Evolutionary conservation across 2,888 invertebrate genomes (phyloP).

Genomic region (Cheiracanthium punctorium): DNA sequence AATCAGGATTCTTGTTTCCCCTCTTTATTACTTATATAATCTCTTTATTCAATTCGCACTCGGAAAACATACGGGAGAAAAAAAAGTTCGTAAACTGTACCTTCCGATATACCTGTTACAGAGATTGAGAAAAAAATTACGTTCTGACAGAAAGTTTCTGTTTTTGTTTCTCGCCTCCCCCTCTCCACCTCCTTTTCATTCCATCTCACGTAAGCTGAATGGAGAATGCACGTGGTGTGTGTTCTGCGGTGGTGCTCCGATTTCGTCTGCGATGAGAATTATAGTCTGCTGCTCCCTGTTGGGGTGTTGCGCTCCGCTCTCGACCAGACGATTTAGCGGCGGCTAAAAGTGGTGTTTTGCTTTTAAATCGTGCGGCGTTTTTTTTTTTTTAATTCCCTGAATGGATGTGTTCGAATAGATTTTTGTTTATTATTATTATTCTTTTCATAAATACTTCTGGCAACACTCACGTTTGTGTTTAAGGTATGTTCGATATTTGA

Average conservation of each 20-base stretch:
- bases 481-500: conserved; percentile 46
- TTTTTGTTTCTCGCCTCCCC: background rate
- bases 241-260: conserved; percentile 50
- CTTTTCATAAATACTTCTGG: no score
- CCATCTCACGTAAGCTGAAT: no score
- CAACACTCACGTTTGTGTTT: background rate
- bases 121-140: background rate
- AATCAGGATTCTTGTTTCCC: conserved; percentile 48
- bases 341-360: conserved; percentile 25
- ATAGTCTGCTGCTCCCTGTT: conserved; percentile 34
- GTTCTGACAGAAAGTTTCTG: background rate
- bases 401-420: conserved; percentile 20
- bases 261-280: conserved; percentile 39
- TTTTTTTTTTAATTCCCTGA: no score
- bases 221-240: conserved; percentile 65
- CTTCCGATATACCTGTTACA: background rate
- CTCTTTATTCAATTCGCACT: conserved; percentile 12
- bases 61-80: background rate
- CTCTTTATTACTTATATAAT: conserved; percentile 25
- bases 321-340: conserved; percentile 18
- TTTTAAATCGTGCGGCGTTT: no score
- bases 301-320: conserved; percentile 24
- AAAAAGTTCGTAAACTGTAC: background rate
- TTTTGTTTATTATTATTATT: no score
- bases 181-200: no score